These are phyloP conservation scores for Andricus quercusramuli DNA, from an alignment of 2,888 invertebrate genomes.

Conservation along the genomic window DNA sequence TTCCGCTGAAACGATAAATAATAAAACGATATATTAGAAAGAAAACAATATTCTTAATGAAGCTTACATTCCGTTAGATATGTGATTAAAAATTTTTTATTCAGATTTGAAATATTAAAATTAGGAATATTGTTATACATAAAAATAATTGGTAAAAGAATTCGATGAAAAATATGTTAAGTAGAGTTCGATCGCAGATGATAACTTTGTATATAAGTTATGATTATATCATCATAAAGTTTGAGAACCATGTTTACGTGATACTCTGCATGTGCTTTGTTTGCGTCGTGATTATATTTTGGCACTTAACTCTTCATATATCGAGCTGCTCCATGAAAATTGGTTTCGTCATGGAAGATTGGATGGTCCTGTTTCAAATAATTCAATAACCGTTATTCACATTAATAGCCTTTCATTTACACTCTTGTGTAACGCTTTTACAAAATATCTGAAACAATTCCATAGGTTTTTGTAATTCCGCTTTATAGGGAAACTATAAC, in stretches of 20 bases:
- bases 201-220: background rate
- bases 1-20: too few relatives aligned
- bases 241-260: background rate
- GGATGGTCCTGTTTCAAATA: slow-evolving; percentile 22
- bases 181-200: background rate
- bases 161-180: background rate
- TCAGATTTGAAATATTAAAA: background rate
- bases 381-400: slow-evolving; percentile 28
- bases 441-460: background rate
- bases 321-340: slow-evolving; percentile 28
- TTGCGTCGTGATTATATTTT: slow-evolving; percentile 30
- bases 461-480: background rate
- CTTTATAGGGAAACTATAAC: background rate
- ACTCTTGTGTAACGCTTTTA: background rate
- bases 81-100: too few relatives aligned
- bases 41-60: too few relatives aligned
- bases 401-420: slow-evolving; percentile 27
- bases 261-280: slow-evolving; percentile 24
- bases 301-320: slow-evolving; percentile 16
- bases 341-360: slow-evolving; percentile 24
- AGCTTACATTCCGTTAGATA: too few relatives aligned
- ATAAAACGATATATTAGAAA: too few relatives aligned
- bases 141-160: background rate
- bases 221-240: background rate
- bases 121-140: background rate